Conservation (phyloP, 2,113 vertebrate species). For the Gobius niger region DNA sequence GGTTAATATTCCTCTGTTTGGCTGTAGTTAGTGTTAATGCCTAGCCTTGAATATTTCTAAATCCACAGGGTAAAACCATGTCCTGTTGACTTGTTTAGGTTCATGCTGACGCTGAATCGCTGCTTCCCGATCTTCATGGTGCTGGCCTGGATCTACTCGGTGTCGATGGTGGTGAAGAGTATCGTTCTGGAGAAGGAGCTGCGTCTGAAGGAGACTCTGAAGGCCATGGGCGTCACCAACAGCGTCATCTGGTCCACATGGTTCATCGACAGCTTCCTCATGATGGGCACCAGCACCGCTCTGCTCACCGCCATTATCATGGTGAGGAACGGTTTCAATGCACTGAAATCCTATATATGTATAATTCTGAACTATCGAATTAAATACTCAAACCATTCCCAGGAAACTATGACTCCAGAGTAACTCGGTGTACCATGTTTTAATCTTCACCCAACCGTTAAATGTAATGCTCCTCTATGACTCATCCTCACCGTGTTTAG, state of each 20-base stretch:
- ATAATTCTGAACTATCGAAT: too few species aligned
- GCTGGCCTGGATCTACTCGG: conserved; percentile 93
- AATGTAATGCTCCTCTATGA: background rate
- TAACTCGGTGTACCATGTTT: background rate
- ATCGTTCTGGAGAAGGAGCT: conserved; percentile 94
- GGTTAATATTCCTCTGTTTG: too few species aligned
- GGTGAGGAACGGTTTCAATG: conserved; percentile 71
- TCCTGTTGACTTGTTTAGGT: conserved; percentile 71
- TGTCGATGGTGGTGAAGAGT: conserved; percentile 92
- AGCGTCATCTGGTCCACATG: conserved; percentile 91
- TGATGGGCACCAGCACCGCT: conserved; percentile 86
- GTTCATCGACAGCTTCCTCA: conserved; percentile 93
- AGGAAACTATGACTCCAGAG: too few species aligned
- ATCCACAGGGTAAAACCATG: background rate
- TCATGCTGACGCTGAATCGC: conserved; percentile 93
- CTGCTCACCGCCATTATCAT: conserved; percentile 86
- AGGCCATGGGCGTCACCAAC: conserved; percentile 86
- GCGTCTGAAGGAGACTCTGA: conserved; percentile 90
- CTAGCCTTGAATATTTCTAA: too few species aligned
- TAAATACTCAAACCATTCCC: too few species aligned
- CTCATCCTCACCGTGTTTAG: background rate
- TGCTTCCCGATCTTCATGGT: conserved; percentile 97
- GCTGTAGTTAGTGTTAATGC: too few species aligned
- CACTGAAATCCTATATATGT: too few species aligned
- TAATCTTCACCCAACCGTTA: background rate